Percentiles rank a stretch among this genome's conserved stretches.
Evolutionary conservation across 2,888 invertebrate species (phyloP).

Genomic region (Dryobotodes eremita): DNA sequence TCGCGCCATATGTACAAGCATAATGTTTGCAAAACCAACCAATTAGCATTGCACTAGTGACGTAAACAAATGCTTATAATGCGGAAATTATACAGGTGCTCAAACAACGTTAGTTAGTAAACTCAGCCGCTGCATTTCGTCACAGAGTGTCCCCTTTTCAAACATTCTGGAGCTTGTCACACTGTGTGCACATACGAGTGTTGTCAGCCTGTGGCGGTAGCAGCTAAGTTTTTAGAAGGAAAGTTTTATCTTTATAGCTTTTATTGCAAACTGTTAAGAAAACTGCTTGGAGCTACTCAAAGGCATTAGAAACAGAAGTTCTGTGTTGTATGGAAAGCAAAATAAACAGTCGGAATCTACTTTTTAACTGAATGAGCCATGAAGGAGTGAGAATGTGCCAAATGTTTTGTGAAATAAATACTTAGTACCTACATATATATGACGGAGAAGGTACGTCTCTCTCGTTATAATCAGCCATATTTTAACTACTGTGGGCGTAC

Average conservation of each 20-base stretch:
- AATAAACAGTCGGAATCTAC: not conserved
- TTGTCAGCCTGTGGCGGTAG: not conserved
- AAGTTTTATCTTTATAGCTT: not conserved
- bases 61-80: slow-evolving; percentile 49
- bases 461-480: too few species aligned
- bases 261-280: not conserved
- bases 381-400: not conserved
- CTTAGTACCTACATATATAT: too few species aligned
- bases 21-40: slow-evolving; percentile 31
- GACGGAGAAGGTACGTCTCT: too few species aligned
- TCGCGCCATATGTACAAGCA: not conserved
- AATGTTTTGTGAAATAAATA: not conserved
- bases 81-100: slow-evolving; percentile 42
- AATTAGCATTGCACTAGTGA: slow-evolving; percentile 14
- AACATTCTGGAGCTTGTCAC: not conserved
- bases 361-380: not conserved
- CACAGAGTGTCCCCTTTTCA: too few species aligned
- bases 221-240: not conserved
- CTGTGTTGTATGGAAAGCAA: not conserved
- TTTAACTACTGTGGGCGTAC: too few species aligned
- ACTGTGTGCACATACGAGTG: not conserved
- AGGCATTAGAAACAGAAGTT: not conserved
- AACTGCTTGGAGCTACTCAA: not conserved
- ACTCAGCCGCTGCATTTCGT: slow-evolving; percentile 19
- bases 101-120: slow-evolving; percentile 32